Evolutionary conservation across 2,888 invertebrate genomes (phyloP), one percentile per base, ranked within the genome.

Genomic region (Sminthurinus aureus): DNA sequence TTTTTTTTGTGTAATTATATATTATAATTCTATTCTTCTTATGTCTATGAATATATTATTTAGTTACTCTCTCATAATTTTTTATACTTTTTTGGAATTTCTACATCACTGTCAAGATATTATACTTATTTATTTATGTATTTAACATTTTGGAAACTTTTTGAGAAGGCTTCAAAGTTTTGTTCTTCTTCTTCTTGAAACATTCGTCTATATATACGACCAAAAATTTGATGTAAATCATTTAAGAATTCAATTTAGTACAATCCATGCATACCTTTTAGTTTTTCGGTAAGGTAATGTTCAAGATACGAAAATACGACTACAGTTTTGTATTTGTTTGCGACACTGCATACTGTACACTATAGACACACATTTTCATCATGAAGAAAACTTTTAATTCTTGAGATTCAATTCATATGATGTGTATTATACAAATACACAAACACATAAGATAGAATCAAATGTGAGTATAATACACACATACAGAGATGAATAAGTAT

Each of bases 31-130:
- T 58, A 58, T 58, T 58, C 2, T 58, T 9, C 13, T 58, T 58
- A 58, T 58, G 9, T 9, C 9, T 58, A 58, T 11, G 58, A 58
- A 58, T 69, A 69, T 69, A 69, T 20, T 22, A 11, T 69, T 69
- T 69, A n/a, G 20, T 69, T 22, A 20, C 11, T 22, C n/a, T 69
- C 9, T 15, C 13, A 67, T 69, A n/a, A 15, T 69, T 9, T 20
- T 69, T 69, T 69, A 69, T 69, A 69, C 38, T 38, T 38, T 69
- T 69, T 69, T 20, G 69, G 69, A 69, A 69, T n/a, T 69, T 15
- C 11, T 69, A 20, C 13, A 69, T n/a, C 69, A 69, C 69, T 69
- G 69, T 9, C 1, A 9, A 58, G 58, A 20, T 1, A n/a, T 20
- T 20, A n/a, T 69, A n/a, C 69, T n/a, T 69, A n/a, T 20, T 1